A percentile compares a stretch with the other conserved stretches of the same genome.
Evolutionary conservation across 2,113 vertebrate genomes (phyloP).

Genomic region (Epinephelus lanceolatus): DNA sequence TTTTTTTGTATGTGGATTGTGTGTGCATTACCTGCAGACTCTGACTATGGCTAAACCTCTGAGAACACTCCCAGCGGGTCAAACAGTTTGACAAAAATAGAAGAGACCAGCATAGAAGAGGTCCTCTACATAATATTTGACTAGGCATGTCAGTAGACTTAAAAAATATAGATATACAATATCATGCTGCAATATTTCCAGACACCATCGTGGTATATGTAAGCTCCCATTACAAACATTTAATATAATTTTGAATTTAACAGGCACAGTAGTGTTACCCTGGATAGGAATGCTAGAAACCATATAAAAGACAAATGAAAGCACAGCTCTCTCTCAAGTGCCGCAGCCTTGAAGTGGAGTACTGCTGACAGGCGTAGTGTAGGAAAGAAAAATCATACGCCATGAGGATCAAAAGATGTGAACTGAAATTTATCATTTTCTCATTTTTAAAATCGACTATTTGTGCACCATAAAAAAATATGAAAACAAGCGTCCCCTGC

Average conservation of each 20-base stretch:
- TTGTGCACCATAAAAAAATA: constrained; percentile 78
- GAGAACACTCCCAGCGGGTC: constrained; percentile 33
- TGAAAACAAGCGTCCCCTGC: constrained; percentile 73
- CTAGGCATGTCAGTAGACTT: constrained; percentile 74
- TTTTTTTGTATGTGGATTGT: background rate
- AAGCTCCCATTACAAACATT: constrained; percentile 83
- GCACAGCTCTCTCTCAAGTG: constrained; percentile 68
- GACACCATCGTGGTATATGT: constrained; percentile 63
- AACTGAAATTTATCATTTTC: constrained; percentile 85
- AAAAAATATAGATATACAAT: constrained; percentile 83
- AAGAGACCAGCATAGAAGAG: constrained; percentile 58
- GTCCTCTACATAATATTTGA: constrained; percentile 61
- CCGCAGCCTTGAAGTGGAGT: constrained; percentile 54
- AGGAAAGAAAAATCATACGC: constrained; percentile 54
- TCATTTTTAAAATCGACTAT: constrained; percentile 67
- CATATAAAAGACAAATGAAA: constrained; percentile 68
- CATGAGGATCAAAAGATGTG: constrained; percentile 82
- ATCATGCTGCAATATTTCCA: constrained; percentile 75
- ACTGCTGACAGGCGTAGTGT: background rate
- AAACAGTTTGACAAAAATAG: constrained; percentile 61
- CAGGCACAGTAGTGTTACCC: constrained; percentile 93
- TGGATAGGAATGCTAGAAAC: constrained; percentile 87
- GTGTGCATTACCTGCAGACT: constrained; percentile 3
- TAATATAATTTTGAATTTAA: constrained; percentile 76
- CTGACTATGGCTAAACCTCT: constrained; percentile 22